Percentiles rank a stretch among this genome's conserved stretches.
These are phyloP conservation scores for Patiria miniata DNA, from an alignment of 35 echinoderm and acorn worm species.

Conservation along the genomic window DNA sequence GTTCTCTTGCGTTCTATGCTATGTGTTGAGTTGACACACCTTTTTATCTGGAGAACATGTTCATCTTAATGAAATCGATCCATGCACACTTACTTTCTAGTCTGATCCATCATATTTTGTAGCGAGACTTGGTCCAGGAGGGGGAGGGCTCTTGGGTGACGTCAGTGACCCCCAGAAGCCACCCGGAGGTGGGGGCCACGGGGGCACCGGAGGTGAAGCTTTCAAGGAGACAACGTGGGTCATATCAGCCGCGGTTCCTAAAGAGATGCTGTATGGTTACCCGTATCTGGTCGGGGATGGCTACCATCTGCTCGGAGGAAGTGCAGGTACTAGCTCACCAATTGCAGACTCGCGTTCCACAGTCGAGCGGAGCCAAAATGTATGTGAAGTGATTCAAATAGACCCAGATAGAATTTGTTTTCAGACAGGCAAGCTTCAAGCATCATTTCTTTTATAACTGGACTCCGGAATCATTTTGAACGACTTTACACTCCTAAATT, in stretches of 20 bases:
- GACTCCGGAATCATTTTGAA: too few species aligned
- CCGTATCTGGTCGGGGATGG: conserved; percentile 38
- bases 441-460: too few species aligned
- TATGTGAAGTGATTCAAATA: too few species aligned
- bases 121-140: background rate
- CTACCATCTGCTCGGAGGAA: conserved; percentile 33
- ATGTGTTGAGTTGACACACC: too few species aligned
- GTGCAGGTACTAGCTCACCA: conserved; percentile 37
- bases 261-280: background rate
- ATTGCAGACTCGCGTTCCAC: too few species aligned
- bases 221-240: background rate
- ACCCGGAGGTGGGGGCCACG: background rate
- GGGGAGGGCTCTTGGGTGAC: background rate
- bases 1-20: too few species aligned
- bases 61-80: too few species aligned
- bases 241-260: background rate
- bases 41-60: too few species aligned
- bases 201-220: background rate
- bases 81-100: background rate
- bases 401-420: too few species aligned
- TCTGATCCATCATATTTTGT: background rate
- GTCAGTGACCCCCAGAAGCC: background rate
- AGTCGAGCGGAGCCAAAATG: too few species aligned
- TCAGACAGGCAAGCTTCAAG: too few species aligned
- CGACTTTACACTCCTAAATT: too few species aligned